These are phyloP conservation scores for Pachyuromys duprasi DNA, from an alignment of 2,797 vertebrate genomes.

Conservation along the genomic window DNA sequence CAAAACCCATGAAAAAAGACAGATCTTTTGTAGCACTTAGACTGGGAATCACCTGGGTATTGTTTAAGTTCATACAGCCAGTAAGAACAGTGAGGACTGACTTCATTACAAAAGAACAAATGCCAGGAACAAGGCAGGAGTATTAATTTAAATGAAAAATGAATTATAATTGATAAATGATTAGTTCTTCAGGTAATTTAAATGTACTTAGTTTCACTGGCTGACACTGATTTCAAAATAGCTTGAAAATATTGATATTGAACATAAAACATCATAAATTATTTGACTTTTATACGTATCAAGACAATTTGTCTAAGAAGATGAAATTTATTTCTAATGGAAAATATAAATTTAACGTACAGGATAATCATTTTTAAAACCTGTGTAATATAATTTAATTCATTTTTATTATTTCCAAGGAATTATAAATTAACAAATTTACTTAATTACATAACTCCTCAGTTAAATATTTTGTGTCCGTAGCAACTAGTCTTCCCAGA, in stretches of 20 bases:
- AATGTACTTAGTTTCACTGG: conserved; percentile 75
- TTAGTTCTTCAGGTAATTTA: conserved; percentile 72
- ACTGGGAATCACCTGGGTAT: background rate
- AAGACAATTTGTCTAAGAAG: conserved; percentile 85
- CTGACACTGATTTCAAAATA: conserved; percentile 69
- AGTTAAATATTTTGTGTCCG: conserved; percentile 80
- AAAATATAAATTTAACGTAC: conserved; percentile 85
- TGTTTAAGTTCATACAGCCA: background rate
- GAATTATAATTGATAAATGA: conserved; percentile 66
- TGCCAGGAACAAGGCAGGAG: background rate
- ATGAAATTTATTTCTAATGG: conserved; percentile 89
- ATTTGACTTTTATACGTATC: conserved; percentile 81
- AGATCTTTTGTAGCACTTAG: background rate
- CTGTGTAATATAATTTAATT: conserved; percentile 89
- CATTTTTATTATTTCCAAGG: conserved; percentile 87
- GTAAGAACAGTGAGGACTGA: conserved; percentile 15
- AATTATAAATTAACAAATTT: conserved; percentile 87
- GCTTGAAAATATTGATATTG: conserved; percentile 74
- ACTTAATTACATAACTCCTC: conserved; percentile 84
- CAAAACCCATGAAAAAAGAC: background rate
- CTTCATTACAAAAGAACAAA: conserved; percentile 3
- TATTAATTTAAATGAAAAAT: conserved; percentile 40
- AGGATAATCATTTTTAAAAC: conserved; percentile 85
- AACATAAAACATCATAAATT: conserved; percentile 67
- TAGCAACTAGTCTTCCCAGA: background rate